These are phyloP conservation scores for Steromphala cineraria DNA, from an alignment of 2,888 invertebrate genomes.

Conservation along the genomic window DNA sequence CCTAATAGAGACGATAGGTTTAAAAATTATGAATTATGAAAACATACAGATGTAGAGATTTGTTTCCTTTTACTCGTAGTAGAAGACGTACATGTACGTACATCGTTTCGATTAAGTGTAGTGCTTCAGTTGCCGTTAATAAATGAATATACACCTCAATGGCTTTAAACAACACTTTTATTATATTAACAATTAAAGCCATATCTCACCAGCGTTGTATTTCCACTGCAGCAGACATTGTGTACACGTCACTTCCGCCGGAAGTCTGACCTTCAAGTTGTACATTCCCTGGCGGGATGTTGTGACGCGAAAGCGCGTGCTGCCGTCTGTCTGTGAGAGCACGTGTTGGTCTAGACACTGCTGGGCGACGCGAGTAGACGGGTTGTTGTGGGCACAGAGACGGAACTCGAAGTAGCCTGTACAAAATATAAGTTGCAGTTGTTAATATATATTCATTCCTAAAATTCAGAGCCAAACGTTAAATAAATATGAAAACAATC, in stretches of 20 bases:
- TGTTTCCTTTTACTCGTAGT: no score
- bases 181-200: not conserved
- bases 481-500: no score
- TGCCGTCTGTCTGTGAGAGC: slow-evolving; percentile 41
- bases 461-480: no score
- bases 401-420: slow-evolving; percentile 65
- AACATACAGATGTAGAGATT: no score
- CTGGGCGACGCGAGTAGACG: slow-evolving; percentile 53
- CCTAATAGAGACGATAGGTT: not conserved
- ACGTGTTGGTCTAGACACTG: slow-evolving; percentile 63
- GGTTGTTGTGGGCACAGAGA: slow-evolving; percentile 58
- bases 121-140: no score
- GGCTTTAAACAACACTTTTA: no score
- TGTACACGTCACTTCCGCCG: slow-evolving; percentile 50
- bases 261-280: slow-evolving; percentile 51
- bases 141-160: no score
- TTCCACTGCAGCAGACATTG: slow-evolving; percentile 68
- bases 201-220: slow-evolving; percentile 61
- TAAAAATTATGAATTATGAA: no score
- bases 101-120: no score
- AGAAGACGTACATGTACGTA: no score
- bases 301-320: slow-evolving; percentile 40
- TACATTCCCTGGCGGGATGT: slow-evolving; percentile 39
- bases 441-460: no score
- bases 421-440: not conserved